Evolutionary conservation across 2,113 vertebrate genomes (phyloP).

Genomic region (Todiramphus saurophagus): DNA sequence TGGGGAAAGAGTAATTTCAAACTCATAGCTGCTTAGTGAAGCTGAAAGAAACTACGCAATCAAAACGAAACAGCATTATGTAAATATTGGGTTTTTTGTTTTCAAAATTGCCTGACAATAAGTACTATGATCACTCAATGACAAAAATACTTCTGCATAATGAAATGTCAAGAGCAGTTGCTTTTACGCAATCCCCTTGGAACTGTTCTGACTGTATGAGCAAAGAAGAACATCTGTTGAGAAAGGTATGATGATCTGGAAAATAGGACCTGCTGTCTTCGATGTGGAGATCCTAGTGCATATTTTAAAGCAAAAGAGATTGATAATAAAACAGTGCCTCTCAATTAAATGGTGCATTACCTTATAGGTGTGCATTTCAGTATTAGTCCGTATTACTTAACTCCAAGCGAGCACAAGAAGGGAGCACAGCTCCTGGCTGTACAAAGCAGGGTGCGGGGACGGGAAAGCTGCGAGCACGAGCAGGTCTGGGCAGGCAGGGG

Average conservation of each 20-base stretch:
- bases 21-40: constrained; percentile 19
- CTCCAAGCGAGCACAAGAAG: background rate
- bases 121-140: constrained; percentile 34
- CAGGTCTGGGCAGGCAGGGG: background rate
- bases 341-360: background rate
- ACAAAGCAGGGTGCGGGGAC: background rate
- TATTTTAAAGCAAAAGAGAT: background rate
- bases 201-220: background rate
- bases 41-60: constrained; percentile 50
- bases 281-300: background rate
- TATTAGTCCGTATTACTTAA: background rate
- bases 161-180: constrained; percentile 35
- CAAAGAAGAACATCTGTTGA: constrained; percentile 17
- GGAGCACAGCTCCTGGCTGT: background rate
- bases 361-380: background rate
- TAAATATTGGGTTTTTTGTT: constrained; percentile 32
- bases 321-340: background rate
- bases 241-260: constrained; percentile 13
- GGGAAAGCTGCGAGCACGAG: background rate
- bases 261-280: background rate
- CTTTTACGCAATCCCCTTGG: constrained; percentile 24
- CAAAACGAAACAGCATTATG: constrained; percentile 23
- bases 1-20: constrained; percentile 39
- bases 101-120: constrained; percentile 35
- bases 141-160: constrained; percentile 33